Evolutionary conservation across 2,888 invertebrate genomes (phyloP).

Genomic region (Zygaena filipendulae): DNA sequence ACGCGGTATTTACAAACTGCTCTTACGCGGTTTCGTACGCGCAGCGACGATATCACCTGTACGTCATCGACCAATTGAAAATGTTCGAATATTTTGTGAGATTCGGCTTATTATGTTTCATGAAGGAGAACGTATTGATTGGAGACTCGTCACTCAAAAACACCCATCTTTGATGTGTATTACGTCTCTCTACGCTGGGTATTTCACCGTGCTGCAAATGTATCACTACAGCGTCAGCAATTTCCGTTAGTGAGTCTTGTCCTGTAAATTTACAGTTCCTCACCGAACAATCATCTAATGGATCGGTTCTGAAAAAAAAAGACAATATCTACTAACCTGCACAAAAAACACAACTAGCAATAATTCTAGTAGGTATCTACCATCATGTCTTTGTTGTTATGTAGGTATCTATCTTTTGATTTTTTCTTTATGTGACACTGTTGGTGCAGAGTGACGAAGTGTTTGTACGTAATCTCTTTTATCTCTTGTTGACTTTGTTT

Average conservation of each 20-base stretch:
- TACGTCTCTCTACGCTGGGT: conserved; percentile 26
- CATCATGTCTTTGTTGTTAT: no score
- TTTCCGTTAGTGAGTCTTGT: conserved; percentile 41
- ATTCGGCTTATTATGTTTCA: conserved; percentile 31
- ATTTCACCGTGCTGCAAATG: conserved; percentile 57
- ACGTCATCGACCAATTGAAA: conserved; percentile 81
- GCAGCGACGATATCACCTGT: conserved; percentile 67
- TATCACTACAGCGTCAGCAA: conserved; percentile 71
- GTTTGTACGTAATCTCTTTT: no score
- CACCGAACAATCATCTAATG: conserved; percentile 70
- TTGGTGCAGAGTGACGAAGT: no score
- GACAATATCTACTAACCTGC: no score
- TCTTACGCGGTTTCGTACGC: no score
- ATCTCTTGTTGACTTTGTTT: no score
- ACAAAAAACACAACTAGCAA: no score
- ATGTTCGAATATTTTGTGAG: conserved; percentile 57
- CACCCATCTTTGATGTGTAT: conserved; percentile 72
- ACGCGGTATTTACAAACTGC: no score
- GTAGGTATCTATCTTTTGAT: no score
- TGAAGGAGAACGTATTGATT: conserved; percentile 63
- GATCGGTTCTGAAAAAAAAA: conserved; percentile 46
- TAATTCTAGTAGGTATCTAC: no score
- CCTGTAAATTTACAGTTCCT: conserved; percentile 72
- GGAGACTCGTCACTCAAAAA: conserved; percentile 78
- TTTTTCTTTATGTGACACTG: no score